These are phyloP conservation scores for Caradrina clavipalpis DNA, from an alignment of 2,888 invertebrate genomes.

Conservation along the genomic window DNA sequence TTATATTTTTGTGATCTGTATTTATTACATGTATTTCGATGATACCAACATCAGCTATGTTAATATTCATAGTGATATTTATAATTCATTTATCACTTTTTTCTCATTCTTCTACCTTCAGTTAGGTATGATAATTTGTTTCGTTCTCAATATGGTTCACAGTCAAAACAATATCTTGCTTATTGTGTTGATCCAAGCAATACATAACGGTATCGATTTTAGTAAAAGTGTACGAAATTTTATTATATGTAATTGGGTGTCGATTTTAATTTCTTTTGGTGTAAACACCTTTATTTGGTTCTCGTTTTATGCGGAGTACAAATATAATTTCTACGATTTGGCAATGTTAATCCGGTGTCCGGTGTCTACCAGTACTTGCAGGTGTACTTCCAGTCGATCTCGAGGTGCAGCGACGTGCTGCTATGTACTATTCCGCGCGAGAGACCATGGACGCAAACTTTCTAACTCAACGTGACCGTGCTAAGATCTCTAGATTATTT, in stretches of 20 bases:
- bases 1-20: neutral
- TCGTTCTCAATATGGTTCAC: neutral
- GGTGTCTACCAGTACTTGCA: no score
- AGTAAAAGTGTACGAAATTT: neutral
- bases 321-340: neutral
- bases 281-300: neutral
- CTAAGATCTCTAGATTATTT: no score
- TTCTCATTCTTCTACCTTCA: neutral
- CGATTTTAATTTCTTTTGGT: neutral
- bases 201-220: constrained; percentile 7
- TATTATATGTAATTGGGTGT: constrained; percentile 9
- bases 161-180: constrained; percentile 1
- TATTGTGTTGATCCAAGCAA: neutral
- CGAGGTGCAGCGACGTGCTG: no score
- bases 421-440: no score
- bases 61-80: constrained; percentile 7
- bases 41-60: neutral
- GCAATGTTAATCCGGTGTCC: constrained; percentile 5
- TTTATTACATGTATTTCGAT: constrained; percentile 14
- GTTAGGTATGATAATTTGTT: neutral
- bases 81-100: neutral
- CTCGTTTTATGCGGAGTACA: neutral
- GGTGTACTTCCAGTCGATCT: no score
- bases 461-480: no score
- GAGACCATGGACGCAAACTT: no score